Percentiles rank a stretch among this genome's conserved stretches.
These are phyloP conservation scores for Ispidina picta DNA, from an alignment of 2,797 vertebrate species.

Conservation along the genomic window DNA sequence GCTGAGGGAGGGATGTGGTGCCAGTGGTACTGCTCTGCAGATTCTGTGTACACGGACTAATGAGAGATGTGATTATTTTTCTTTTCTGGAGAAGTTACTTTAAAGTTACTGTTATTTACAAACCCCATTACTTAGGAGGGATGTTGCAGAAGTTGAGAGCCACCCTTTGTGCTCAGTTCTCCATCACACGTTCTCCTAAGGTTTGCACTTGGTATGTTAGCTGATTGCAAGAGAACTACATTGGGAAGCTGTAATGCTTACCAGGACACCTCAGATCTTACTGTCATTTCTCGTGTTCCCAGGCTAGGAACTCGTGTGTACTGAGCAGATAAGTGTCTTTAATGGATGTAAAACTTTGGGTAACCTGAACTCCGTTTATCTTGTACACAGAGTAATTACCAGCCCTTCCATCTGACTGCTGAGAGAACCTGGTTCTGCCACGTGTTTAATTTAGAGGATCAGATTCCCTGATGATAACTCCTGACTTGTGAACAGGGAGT, in stretches of 20 bases:
- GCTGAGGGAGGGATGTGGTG: background rate
- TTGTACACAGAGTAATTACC: constrained; percentile 25
- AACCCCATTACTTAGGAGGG: background rate
- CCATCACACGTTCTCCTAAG: background rate
- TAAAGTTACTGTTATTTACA: background rate
- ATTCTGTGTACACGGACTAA: background rate
- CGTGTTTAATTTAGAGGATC: background rate
- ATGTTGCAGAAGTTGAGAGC: background rate
- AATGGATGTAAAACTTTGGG: constrained; percentile 24
- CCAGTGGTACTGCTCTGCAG: background rate
- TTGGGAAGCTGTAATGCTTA: background rate
- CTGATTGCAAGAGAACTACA: background rate
- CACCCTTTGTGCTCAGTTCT: background rate
- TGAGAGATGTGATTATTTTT: background rate
- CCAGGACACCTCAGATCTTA: background rate
- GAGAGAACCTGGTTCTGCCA: background rate
- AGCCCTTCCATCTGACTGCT: background rate
- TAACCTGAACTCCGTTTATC: constrained; percentile 40
- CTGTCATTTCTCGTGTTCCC: background rate
- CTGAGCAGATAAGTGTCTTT: constrained; percentile 17
- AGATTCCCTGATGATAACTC: constrained; percentile 34
- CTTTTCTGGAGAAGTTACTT: background rate
- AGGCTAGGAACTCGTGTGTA: background rate
- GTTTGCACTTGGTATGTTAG: background rate
- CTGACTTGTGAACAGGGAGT: constrained; percentile 7